Conservation (phyloP, 2,113 vertebrate genomes). For the Fulica atra region DNA sequence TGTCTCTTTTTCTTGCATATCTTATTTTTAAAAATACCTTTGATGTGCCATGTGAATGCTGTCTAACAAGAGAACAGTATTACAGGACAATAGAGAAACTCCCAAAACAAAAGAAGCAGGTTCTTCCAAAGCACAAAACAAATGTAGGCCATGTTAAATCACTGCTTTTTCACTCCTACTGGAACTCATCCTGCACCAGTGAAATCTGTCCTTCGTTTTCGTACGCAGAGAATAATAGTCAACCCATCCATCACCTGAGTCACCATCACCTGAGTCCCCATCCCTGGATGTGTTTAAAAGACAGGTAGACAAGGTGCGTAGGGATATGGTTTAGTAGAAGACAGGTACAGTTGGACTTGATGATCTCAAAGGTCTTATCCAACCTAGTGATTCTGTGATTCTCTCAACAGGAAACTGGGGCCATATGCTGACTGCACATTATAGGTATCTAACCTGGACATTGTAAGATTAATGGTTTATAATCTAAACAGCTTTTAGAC, state of each 20-base stretch:
- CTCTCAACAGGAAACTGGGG: background rate
- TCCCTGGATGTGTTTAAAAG: too few species aligned
- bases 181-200: background rate
- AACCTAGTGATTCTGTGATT: too few species aligned
- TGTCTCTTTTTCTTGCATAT: background rate
- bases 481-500: background rate
- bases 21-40: background rate
- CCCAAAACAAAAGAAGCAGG: background rate
- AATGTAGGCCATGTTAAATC: background rate
- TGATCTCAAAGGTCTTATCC: too few species aligned
- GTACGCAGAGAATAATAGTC: background rate
- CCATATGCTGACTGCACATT: background rate
- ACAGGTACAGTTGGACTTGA: too few species aligned
- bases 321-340: too few species aligned
- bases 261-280: too few species aligned
- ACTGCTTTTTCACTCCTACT: background rate
- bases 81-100: background rate
- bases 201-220: background rate
- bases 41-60: background rate
- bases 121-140: background rate
- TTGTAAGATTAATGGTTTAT: background rate
- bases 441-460: too few species aligned
- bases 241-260: too few species aligned
- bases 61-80: background rate
- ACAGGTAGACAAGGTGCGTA: too few species aligned